Evolutionary conservation across 2,113 vertebrate species (phyloP).

Genomic region (Bostrychus sinensis): DNA sequence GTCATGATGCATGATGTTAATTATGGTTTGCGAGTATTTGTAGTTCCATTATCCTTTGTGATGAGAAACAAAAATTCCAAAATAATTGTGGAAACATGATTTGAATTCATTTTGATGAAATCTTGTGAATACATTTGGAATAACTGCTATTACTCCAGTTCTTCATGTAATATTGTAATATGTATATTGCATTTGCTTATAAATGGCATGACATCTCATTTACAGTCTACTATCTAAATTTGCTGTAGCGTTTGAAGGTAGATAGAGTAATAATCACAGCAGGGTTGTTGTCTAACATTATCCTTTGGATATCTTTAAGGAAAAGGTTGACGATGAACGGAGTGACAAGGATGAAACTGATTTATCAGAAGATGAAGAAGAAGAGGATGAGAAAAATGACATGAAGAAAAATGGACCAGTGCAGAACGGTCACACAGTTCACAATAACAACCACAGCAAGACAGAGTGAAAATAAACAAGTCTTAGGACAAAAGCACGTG

Average conservation of each 20-base stretch:
- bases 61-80: too few species aligned
- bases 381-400: constrained; percentile 73
- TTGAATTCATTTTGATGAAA: too few species aligned
- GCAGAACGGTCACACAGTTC: constrained; percentile 83
- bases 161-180: too few species aligned
- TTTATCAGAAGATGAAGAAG: constrained; percentile 86
- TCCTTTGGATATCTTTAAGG: constrained; percentile 46
- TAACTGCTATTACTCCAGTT: too few species aligned
- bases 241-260: too few species aligned
- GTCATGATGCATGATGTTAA: too few species aligned
- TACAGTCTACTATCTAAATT: neutral
- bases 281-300: neutral
- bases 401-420: constrained; percentile 82
- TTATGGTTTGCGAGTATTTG: too few species aligned
- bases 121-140: too few species aligned
- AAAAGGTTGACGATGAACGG: constrained; percentile 89
- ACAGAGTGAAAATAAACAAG: constrained; percentile 62
- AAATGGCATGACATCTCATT: too few species aligned
- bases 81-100: too few species aligned
- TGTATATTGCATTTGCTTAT: too few species aligned
- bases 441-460: constrained; percentile 92
- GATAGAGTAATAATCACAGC: neutral
- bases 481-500: constrained; percentile 8
- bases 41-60: too few species aligned
- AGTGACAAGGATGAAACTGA: constrained; percentile 94